These are phyloP conservation scores for Colletes latitarsis DNA, from an alignment of 1,140 invertebrate species.

Conservation along the genomic window DNA sequence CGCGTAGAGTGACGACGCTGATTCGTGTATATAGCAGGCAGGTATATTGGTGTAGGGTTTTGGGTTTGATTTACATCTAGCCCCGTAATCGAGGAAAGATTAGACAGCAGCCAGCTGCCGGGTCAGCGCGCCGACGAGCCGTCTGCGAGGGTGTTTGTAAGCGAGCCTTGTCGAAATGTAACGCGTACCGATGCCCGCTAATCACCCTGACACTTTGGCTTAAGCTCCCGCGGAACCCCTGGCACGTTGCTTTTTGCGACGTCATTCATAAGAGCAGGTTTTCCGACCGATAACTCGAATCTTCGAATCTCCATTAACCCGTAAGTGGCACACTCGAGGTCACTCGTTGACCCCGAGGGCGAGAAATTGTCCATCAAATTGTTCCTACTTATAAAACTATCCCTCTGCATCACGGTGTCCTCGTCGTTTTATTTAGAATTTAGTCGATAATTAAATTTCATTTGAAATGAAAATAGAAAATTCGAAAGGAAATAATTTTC, in stretches of 20 bases:
- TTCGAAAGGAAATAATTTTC: too few relatives aligned
- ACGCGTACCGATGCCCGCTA: slow-evolving; percentile 60
- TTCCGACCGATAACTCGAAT: slow-evolving; percentile 17
- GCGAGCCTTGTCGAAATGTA: slow-evolving; percentile 64
- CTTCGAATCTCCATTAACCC: slow-evolving; percentile 19
- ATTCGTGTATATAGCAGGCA: slow-evolving; percentile 42
- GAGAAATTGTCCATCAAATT: too few relatives aligned
- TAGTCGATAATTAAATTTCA: too few relatives aligned
- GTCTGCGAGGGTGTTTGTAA: slow-evolving; percentile 48
- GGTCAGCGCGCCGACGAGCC: slow-evolving; percentile 51
- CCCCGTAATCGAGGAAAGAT: slow-evolving; percentile 74
- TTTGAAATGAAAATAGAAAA: too few relatives aligned
- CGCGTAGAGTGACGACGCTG: slow-evolving; percentile 3
- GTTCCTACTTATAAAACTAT: too few relatives aligned
- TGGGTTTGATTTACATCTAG: slow-evolving; percentile 65
- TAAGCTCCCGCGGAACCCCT: slow-evolving; percentile 28
- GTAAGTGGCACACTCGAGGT: neutral
- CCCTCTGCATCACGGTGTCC: too few relatives aligned
- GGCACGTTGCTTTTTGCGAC: slow-evolving; percentile 66
- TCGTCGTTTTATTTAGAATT: too few relatives aligned
- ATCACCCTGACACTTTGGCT: slow-evolving; percentile 62
- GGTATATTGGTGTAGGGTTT: slow-evolving; percentile 32
- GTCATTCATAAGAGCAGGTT: slow-evolving; percentile 75
- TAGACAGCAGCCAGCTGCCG: slow-evolving; percentile 72
- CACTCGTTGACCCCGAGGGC: too few relatives aligned